These are phyloP conservation scores for Adrianichthys oophorus DNA, from an alignment of 2,797 vertebrate genomes.

Conservation along the genomic window DNA sequence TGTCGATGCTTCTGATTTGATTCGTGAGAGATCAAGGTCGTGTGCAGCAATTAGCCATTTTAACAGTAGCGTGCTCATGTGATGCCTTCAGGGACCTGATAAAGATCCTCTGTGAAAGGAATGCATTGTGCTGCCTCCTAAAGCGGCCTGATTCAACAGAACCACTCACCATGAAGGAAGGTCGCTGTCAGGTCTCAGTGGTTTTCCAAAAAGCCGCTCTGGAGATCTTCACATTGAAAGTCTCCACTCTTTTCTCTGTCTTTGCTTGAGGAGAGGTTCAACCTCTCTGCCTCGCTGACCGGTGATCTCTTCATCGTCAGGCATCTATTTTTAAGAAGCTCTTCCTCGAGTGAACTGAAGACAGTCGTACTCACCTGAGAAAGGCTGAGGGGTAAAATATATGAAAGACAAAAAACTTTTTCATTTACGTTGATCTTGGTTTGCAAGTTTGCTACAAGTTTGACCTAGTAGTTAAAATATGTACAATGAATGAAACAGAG, in stretches of 20 bases:
- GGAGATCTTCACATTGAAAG: conserved; percentile 21
- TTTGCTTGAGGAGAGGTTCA: conserved; percentile 13
- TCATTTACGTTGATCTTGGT: too few relatives aligned
- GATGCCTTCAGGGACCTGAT: conserved; percentile 22
- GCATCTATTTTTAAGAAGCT: conserved; percentile 11
- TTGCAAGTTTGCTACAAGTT: too few relatives aligned
- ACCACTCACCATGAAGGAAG: conserved; percentile 32
- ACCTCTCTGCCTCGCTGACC: conserved; percentile 36
- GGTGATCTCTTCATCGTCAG: conserved; percentile 11
- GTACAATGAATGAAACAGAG: too few relatives aligned
- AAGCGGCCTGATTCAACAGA: conserved; percentile 45
- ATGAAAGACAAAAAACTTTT: too few relatives aligned
- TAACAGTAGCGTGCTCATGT: conserved; percentile 27
- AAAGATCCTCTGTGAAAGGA: conserved; percentile 21
- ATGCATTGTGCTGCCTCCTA: conserved; percentile 31
- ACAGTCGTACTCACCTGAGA: too few relatives aligned
- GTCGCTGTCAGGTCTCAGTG: conserved; percentile 12
- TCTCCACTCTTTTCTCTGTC: conserved; percentile 3
- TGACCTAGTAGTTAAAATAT: too few relatives aligned
- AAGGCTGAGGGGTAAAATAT: too few relatives aligned
- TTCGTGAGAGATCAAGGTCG: conserved; percentile 51
- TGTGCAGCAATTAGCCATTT: conserved; percentile 51
- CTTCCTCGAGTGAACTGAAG: background rate
- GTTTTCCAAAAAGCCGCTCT: conserved; percentile 19
- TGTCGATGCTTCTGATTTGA: conserved; percentile 62